Evolutionary conservation across 2,888 invertebrate genomes (phyloP).

Genomic region (Caenorhabditis sp.): DNA sequence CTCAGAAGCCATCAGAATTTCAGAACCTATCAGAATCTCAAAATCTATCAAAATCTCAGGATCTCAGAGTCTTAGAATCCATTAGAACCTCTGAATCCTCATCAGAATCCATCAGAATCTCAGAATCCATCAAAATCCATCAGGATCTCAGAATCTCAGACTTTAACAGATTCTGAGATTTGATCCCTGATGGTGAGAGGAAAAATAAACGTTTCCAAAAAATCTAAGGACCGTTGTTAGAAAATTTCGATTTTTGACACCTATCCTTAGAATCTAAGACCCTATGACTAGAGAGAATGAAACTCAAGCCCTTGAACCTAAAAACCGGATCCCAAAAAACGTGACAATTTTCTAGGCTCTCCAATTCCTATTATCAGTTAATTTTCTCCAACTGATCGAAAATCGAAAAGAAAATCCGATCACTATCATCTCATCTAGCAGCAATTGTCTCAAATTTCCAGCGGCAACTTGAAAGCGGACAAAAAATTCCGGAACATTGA

Average conservation of each 20-base stretch:
- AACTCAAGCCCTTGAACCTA: not conserved
- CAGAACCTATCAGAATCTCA: not conserved
- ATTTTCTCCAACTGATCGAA: constrained; percentile 34
- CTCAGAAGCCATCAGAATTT: not conserved
- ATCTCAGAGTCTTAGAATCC: not conserved
- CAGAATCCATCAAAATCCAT: too few species aligned
- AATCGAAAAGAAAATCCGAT: constrained; percentile 32
- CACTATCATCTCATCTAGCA: not conserved
- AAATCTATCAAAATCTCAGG: not conserved
- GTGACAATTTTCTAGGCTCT: not conserved
- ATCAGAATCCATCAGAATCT: too few species aligned
- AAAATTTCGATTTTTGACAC: too few species aligned
- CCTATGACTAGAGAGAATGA: not conserved
- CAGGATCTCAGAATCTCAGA: too few species aligned
- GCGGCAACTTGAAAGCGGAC: constrained; percentile 34
- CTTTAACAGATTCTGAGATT: too few species aligned
- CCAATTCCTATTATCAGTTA: constrained; percentile 9
- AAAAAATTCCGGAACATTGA: not conserved
- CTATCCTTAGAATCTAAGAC: too few species aligned
- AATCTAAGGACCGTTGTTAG: too few species aligned
- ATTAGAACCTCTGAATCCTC: too few species aligned
- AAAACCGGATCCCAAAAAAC: not conserved
- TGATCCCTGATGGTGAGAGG: too few species aligned
- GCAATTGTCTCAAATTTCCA: constrained; percentile 46
- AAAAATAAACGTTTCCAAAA: too few species aligned